Conservation (phyloP, 2,888 invertebrate species). For the Sthenelais limicola region DNA sequence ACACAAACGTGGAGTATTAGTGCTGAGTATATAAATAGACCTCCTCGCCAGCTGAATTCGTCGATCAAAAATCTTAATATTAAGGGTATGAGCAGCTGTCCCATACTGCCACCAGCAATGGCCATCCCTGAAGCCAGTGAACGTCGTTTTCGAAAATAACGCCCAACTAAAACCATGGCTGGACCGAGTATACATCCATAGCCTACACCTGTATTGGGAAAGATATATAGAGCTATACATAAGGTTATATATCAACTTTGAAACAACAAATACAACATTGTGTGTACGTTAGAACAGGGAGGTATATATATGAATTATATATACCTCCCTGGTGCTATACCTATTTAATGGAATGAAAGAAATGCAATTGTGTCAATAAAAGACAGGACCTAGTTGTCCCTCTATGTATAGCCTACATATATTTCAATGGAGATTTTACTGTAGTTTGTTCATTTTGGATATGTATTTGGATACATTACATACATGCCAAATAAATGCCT, state of each 20-base stretch:
- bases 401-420: too few relatives aligned
- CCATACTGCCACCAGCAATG: slow-evolving; percentile 48
- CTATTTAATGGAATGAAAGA: too few relatives aligned
- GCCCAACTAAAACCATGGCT: slow-evolving; percentile 45
- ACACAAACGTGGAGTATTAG: slow-evolving; percentile 41
- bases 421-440: too few relatives aligned
- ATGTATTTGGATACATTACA: too few relatives aligned
- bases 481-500: too few relatives aligned
- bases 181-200: slow-evolving; percentile 47
- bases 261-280: too few relatives aligned
- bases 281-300: too few relatives aligned
- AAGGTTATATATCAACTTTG: not conserved
- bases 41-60: slow-evolving; percentile 44
- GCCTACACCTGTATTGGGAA: slow-evolving; percentile 44
- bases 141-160: slow-evolving; percentile 48
- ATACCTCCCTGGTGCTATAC: too few relatives aligned
- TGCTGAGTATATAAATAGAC: slow-evolving; percentile 47
- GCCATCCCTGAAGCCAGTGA: slow-evolving; percentile 52
- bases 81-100: slow-evolving; percentile 48
- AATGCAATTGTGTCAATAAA: too few relatives aligned
- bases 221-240: not conserved
- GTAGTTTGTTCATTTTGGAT: too few relatives aligned
- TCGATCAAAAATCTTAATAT: slow-evolving; percentile 38
- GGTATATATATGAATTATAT: too few relatives aligned
- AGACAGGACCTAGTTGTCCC: too few relatives aligned